Evolutionary conservation across 2,888 invertebrate genomes (phyloP), one percentile per base, ranked within the genome.

Genomic region (Drosophila aldrichi): DNA sequence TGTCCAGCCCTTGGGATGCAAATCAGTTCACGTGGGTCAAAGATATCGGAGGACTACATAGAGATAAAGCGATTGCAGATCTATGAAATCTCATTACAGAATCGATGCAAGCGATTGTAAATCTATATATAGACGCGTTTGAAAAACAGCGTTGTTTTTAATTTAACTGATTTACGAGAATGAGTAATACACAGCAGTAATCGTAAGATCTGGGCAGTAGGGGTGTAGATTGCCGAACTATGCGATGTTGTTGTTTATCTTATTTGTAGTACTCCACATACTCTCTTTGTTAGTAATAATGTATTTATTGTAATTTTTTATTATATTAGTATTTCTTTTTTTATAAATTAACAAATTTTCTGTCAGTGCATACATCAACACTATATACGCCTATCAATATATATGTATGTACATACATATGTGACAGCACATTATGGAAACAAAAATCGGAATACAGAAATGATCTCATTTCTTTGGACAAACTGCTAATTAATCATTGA

Each of bases 381-480:
- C 46, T 61, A 22, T 36, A 32, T 51, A 10, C n/a, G 5, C 29
- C 54, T 49, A 61, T 61, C 46, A 56, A 36, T 25, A 14, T 40
- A 48, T 51, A 36, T 22, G 12, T 38, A 52, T 29, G 20, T 25
- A 20, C 44, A 18, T 20, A 14, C 29, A 52, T 34, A 52, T 52
- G 16, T 25, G 29, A 29, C 44, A 44, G 44, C 46, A 49, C 40
- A 58, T 34, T 59, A 46, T 51, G 61, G 10, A 49, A 49, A 49
- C 32, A 49, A n/a, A 48, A 69, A 49, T 32, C 32, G 32, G 18
- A 48, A 59, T 64, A 74, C 56, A 56, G 57, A 57, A 62, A 76
- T 76, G 77, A 77, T 77, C 76, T 76, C 76, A 76, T 72, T 77
- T 51, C 22, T 10, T 52, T 57, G 20, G 9, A 22, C 55, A 46